phyloP scores from a whole-genome alignment of 2,888 invertebrate genomes.

The Embidobia sp. region DNA sequence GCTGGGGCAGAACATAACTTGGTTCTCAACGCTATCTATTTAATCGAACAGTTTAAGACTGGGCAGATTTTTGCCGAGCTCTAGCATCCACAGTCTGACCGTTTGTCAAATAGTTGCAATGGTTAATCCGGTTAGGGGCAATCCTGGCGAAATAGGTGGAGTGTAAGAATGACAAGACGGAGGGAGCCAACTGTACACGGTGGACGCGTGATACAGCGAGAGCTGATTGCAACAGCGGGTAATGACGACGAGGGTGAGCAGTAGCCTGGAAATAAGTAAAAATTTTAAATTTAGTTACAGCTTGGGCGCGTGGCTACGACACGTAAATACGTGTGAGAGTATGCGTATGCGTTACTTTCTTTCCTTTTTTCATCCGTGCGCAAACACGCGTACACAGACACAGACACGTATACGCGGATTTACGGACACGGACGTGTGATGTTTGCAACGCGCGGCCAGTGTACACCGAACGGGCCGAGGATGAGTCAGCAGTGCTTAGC shows the following conservation, averaged over 20 bases:
- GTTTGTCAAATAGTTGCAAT: constrained; percentile 78
- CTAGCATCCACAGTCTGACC: constrained; percentile 58
- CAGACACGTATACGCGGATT: constrained; percentile 47
- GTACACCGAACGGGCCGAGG: constrained; percentile 57
- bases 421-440: constrained; percentile 57
- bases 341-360: constrained; percentile 58
- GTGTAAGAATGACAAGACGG: constrained; percentile 67
- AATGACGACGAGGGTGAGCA: constrained; percentile 81
- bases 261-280: constrained; percentile 82
- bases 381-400: no score
- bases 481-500: constrained; percentile 57
- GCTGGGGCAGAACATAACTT: no score
- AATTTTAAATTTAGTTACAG: constrained; percentile 82
- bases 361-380: constrained; percentile 41
- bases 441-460: constrained; percentile 69
- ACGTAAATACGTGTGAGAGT: constrained; percentile 61
- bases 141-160: constrained; percentile 69
- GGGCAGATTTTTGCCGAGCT: background rate
- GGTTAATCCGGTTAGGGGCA: constrained; percentile 78
- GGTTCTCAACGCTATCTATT: no score
- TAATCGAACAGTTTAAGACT: background rate
- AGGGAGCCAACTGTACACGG: constrained; percentile 60
- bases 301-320: constrained; percentile 75
- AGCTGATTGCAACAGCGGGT: constrained; percentile 81
- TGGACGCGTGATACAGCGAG: constrained; percentile 61